Evolutionary conservation across 1,140 invertebrate genomes (phyloP), one percentile per base, ranked within the genome.

Genomic region (Ruditapes philippinarum): DNA sequence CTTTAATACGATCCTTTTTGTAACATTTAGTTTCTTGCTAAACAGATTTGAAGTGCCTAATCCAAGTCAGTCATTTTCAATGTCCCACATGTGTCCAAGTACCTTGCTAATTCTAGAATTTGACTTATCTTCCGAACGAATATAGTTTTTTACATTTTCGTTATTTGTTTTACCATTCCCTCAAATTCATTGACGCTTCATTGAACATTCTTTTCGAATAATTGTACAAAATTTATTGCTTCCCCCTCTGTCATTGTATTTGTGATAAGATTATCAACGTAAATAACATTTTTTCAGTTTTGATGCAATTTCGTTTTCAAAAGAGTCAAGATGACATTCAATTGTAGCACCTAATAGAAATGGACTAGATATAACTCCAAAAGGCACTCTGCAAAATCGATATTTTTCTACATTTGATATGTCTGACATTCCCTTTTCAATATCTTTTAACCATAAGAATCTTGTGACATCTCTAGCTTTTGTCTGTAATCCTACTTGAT

Each of bases 361-460:
- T 25, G 70, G 70, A 40, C 70, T 74, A 12, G 70, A 74, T 2
- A 74, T 25, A 9, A 74, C 70, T 38, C 70, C 70, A 40, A 74
- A 74, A n/a, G 70, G n/a, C 19, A 74, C 70, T 19, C 70, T 14
- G 22, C n/a, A 31, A 33, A 74, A 74, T 31, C 70, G 70, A 45
- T 74, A 74, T 45, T 74, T 36, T 40, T 74, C 31, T 33, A 74
- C 17, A 28, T 74, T 74, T 19, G 19, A 14, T 17, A 38, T 40
- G 31, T 40, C 33, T 40, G 45, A 42, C 54, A 25, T 42, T 17
- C 1, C 42, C 12, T 51, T 79, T 12, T 62, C 25, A 12, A 12
- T 9, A 79, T 49, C 7, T 51, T 78, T 79, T 51, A 79, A 28
- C 76, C 76, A 79, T 22, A 79, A 17, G 45, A 79, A 79, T 49